Evolutionary conservation across 2,797 vertebrate genomes (phyloP).

Genomic region (Eutrigla gurnardus): DNA sequence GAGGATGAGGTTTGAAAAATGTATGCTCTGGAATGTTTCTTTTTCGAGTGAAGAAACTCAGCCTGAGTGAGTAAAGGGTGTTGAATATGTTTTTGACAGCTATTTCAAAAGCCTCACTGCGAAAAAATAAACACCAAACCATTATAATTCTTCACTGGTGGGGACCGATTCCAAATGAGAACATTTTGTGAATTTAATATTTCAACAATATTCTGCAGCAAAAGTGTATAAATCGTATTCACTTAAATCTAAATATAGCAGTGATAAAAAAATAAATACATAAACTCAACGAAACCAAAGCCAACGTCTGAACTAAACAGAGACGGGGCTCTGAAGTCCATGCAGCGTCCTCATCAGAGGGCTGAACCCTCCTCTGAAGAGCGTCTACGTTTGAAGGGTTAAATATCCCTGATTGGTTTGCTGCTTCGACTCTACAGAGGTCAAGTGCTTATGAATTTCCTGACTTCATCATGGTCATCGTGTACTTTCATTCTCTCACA

Average conservation of each 20-base stretch:
- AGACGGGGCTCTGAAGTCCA: conserved; percentile 26
- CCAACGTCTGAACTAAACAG: conserved; percentile 2
- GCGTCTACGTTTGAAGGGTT: conserved; percentile 37
- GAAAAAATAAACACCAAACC: conserved; percentile 33
- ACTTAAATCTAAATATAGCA: background rate
- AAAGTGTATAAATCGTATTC: no score
- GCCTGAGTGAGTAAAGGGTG: conserved; percentile 45
- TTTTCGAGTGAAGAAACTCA: conserved; percentile 64
- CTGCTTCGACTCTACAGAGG: conserved; percentile 28
- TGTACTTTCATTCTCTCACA: conserved; percentile 28
- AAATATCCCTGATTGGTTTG: conserved; percentile 29
- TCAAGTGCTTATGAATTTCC: conserved; percentile 34
- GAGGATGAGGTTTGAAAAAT: conserved; percentile 72
- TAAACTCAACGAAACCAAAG: background rate
- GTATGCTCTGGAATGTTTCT: conserved; percentile 64
- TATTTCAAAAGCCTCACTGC: conserved; percentile 36
- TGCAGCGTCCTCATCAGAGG: conserved; percentile 31
- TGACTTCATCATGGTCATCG: conserved; percentile 33
- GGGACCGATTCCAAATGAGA: background rate
- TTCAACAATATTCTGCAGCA: background rate
- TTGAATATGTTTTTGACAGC: conserved; percentile 41
- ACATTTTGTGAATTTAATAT: conserved; percentile 11
- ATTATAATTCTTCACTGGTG: conserved; percentile 26
- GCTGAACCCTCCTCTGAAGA: conserved; percentile 33
- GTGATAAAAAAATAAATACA: background rate